phyloP scores from a whole-genome alignment of 2,113 vertebrate species.

The Pandion haliaetus region DNA sequence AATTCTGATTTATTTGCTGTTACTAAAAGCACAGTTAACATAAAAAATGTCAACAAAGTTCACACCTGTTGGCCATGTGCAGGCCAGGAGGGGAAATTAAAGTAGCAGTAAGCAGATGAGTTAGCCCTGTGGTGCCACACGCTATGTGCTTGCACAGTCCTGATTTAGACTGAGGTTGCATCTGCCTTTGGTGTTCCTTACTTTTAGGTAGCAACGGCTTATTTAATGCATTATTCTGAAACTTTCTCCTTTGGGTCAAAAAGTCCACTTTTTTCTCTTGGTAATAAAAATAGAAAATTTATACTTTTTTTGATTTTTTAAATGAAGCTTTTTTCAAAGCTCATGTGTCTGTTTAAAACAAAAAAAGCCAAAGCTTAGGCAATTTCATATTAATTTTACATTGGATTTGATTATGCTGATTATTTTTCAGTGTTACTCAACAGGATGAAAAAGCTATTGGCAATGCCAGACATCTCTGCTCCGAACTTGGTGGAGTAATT shows the following conservation, averaged over 20 bases:
- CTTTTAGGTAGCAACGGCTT: neutral
- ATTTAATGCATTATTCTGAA: neutral
- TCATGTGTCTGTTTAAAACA: neutral
- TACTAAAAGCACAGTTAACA: neutral
- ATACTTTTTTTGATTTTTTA: neutral
- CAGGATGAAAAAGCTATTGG: neutral
- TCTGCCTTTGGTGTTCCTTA: neutral
- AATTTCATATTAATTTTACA: neutral
- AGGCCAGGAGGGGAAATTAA: neutral
- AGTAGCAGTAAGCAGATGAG: neutral
- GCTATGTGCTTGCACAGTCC: neutral
- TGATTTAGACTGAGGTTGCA: neutral
- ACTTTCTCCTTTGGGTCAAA: neutral
- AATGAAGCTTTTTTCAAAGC: neutral
- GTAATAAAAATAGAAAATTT: neutral
- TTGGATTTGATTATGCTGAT: neutral
- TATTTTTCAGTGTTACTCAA: neutral
- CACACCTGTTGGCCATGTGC: neutral
- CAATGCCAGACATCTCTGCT: neutral
- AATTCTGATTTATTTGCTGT: neutral
- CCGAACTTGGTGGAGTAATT: neutral
- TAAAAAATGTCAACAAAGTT: neutral
- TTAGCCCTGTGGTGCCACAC: neutral
- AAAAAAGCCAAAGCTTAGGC: neutral
- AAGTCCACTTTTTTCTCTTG: neutral